phyloP scores from a whole-genome alignment of 2,113 vertebrate species.

The Prinia subflava region DNA sequence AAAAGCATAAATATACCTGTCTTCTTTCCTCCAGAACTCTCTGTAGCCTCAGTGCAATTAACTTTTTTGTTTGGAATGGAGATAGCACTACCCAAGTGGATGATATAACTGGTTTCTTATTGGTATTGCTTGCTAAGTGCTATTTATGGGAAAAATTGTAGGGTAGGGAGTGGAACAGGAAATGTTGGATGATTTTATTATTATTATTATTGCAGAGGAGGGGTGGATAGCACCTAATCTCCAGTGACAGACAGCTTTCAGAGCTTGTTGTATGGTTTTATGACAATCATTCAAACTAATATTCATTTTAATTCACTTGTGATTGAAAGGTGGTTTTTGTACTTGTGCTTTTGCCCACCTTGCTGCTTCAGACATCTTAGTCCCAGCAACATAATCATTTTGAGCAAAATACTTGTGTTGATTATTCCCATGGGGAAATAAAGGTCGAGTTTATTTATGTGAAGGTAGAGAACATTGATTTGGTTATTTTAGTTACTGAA shows the following conservation, averaged over 20 bases:
- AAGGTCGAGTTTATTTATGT: background rate
- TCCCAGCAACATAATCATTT: background rate
- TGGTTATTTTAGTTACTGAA: background rate
- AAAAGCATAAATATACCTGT: background rate
- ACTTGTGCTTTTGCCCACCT: background rate
- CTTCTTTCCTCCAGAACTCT: background rate
- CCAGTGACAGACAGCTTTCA: background rate
- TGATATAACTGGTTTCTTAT: background rate
- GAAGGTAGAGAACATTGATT: background rate
- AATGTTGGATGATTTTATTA: background rate
- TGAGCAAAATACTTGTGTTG: background rate
- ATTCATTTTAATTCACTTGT: background rate
- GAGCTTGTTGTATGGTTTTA: background rate
- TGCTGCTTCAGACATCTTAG: background rate
- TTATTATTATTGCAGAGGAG: background rate
- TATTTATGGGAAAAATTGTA: background rate
- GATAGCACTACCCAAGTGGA: background rate
- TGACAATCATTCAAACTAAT: background rate
- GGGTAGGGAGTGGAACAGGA: background rate
- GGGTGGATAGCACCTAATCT: background rate
- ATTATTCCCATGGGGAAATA: background rate
- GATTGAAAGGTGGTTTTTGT: background rate
- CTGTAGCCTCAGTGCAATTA: background rate
- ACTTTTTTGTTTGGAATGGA: background rate
- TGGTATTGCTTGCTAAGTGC: background rate